Base-by-base conservation (phyloP, 1,140 invertebrate genomes). In the Cherax destructor region DNA sequence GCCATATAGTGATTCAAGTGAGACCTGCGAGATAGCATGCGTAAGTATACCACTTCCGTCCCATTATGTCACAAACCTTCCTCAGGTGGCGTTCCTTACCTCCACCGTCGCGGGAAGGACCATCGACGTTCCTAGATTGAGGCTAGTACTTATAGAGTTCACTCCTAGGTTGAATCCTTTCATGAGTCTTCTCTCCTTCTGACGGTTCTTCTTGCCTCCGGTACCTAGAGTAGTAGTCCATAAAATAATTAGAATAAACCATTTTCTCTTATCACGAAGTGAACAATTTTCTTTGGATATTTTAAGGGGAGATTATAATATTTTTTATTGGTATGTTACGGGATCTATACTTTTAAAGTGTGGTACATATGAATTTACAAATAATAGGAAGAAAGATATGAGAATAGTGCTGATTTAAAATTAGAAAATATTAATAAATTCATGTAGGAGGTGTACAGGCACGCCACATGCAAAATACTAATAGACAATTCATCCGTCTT, bases 191-290 rank as follows among this genome's bases (percentile, higher is more conserved):
- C 98, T 96, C 94, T 98, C 98, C 95, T 98, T 98, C 94, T 98
- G 97, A 0, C 98, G 96, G 94, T 98, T 98, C 95, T 98, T 98
- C 95, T 98, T 98, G 59, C 98, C 98, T 92, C 98, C 97, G 93
- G 97, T 96, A 94, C 97, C 97, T 96, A 95, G 74, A 94, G 88
- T 86, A 77, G 50, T 88, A 24, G 9, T 24, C 21, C 80, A 50
- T 92, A 87, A 80, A 92, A 81, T 21, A 18, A 56, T 56, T 61
- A 83, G 49, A 52, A 7, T 50, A 79, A 49, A 18, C 18, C 61
- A 18, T 65, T 65, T 65, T 21, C 61, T 56, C 18, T 18, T 18
- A 65, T 18, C 18, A 18, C 5, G 18, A 65, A 65, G 13, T 41
- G 0, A 2, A 41, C 30, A 10, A 56, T 56, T 65, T 65, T 65